A percentile compares a stretch with the other conserved stretches of the same genome.
phyloP scores from a whole-genome alignment of 1,140 invertebrate species.

The Ostrea edulis region DNA sequence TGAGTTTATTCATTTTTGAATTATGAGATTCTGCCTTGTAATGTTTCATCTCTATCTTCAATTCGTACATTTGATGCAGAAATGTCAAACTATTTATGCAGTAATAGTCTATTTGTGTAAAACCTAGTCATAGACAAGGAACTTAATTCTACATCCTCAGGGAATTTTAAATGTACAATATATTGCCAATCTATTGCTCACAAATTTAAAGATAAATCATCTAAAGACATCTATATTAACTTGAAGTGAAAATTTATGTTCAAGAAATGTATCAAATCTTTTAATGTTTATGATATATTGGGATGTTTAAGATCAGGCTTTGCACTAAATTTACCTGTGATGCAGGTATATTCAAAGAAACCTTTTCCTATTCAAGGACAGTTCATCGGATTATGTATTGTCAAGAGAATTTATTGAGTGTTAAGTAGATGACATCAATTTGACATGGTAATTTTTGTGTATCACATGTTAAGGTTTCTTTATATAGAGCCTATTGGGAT shows the following conservation, averaged over 20 bases:
- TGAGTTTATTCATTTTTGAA: no score
- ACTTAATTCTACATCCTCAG: neutral
- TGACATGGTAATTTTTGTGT: conserved; percentile 6
- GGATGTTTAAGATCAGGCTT: conserved; percentile 13
- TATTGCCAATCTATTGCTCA: neutral
- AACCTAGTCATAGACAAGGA: neutral
- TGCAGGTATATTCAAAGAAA: conserved; percentile 10
- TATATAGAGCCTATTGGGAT: neutral
- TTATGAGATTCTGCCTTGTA: no score
- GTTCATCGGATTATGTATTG: neutral
- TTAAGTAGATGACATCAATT: conserved; percentile 6
- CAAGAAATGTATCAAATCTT: conserved; percentile 19
- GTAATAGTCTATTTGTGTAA: neutral
- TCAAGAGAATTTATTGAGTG: neutral
- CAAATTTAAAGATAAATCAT: conserved; percentile 3
- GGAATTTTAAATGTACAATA: neutral
- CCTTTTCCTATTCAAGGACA: neutral
- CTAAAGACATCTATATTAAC: neutral
- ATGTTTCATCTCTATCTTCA: no score
- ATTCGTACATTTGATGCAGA: no score
- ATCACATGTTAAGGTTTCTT: neutral
- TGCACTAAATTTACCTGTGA: conserved; percentile 1
- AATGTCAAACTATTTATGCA: no score
- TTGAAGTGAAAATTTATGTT: conserved; percentile 32
- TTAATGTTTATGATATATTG: conserved; percentile 21